Evolutionary conservation across 2,797 vertebrate species (phyloP), one percentile per base, ranked within the genome.

Genomic region (Chelmon rostratus): DNA sequence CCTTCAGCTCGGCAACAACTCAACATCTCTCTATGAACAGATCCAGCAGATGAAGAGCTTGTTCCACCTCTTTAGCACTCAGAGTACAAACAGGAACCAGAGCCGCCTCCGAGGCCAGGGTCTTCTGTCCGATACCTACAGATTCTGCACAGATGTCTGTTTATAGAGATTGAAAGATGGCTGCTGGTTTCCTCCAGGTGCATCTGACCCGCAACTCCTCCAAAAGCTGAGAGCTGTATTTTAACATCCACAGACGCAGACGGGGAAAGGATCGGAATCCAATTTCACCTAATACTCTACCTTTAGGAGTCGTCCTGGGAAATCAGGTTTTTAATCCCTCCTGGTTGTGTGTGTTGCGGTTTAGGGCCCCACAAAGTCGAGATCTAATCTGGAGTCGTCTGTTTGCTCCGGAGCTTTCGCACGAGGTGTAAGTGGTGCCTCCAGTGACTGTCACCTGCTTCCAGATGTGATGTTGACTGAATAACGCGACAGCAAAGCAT

Each of bases 261-360:
- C 69, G 47, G 79, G 76, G 76, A 65, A n/a, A 68, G 83, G 83
- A 89, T 86, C 81, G 87, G 76, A 93, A 90, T 91, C 90, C 79
- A 89, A 88, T 92, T 92, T 89, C 82, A 84, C 70, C 81, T 88
- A 87, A 91, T 88, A 73, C 82, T 73, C 69, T 66, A 90, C 87
- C 86, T 90, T 87, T 77, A 85, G 85, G 72, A 85, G 79, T 35
- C 78, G 87, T 86, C 89, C 78, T 76, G 91, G 89, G 88, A 90
- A 91, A 91, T 91, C 82, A 86, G 66, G 0, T 71, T 89, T n/a
- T 90, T 91, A 92, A 93, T 92, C 92, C 85, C 81, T 79, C 1
- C 76, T 40, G 87, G 71, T 58, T 79, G 78, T 70, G 80, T 70
- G 80, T 77, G 71, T 54, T 40, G 81, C 57, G 78, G 78, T 57